Conservation (phyloP, 53 echinoderm and acorn worm genomes). For the Temnopleurus reevesii region DNA sequence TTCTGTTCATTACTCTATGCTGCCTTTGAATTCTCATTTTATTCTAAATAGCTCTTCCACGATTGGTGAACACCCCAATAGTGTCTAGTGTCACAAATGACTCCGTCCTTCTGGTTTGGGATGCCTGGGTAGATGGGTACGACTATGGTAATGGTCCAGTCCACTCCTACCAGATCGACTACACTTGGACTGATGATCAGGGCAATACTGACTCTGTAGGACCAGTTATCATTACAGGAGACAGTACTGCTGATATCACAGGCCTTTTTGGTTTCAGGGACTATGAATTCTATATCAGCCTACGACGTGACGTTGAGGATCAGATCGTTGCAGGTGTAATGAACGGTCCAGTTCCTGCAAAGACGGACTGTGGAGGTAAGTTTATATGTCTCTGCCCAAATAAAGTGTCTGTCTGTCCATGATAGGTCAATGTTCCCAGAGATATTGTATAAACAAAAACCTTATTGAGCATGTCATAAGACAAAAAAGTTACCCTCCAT, state of each 20-base stretch:
- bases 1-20: too few species aligned
- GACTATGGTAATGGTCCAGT: slow-evolving; percentile 42
- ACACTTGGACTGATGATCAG: neutral
- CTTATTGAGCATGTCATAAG: too few species aligned
- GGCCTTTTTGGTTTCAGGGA: slow-evolving; percentile 24
- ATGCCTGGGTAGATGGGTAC: slow-evolving; percentile 45
- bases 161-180: slow-evolving; percentile 2
- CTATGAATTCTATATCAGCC: neutral
- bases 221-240: neutral
- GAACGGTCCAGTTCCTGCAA: neutral
- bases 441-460: too few species aligned
- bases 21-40: too few species aligned
- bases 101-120: neutral
- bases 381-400: too few species aligned
- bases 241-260: slow-evolving; percentile 26
- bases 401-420: too few species aligned
- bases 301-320: slow-evolving; percentile 4
- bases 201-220: neutral
- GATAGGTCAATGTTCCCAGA: too few species aligned
- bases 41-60: slow-evolving; percentile 8
- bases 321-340: neutral
- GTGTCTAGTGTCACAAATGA: slow-evolving; percentile 11
- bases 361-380: slow-evolving; percentile 10
- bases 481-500: too few species aligned
- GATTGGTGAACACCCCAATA: neutral